These are phyloP conservation scores for Clistopyga incitator DNA, from an alignment of 2,888 invertebrate genomes.

Conservation along the genomic window DNA sequence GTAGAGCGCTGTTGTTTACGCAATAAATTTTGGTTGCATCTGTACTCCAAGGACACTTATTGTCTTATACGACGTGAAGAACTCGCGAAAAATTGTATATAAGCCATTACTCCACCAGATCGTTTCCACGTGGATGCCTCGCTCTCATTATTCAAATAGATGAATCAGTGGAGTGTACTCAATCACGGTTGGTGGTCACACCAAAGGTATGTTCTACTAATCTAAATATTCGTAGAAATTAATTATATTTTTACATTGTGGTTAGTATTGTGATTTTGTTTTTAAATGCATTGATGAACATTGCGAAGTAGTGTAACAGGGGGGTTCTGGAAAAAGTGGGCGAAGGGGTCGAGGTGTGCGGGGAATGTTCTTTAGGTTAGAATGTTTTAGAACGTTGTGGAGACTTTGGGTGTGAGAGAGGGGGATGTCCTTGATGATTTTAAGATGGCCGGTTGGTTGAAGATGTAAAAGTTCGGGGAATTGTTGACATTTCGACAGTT, in stretches of 20 bases:
- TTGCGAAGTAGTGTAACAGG: no score
- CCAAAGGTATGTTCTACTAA: neutral
- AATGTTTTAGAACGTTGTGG: no score
- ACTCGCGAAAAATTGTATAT: neutral
- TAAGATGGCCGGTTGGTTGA: no score
- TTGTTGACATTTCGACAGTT: no score
- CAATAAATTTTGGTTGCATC: neutral
- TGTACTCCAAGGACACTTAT: neutral
- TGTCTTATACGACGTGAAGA: neutral
- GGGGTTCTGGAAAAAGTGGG: no score
- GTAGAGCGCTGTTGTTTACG: neutral
- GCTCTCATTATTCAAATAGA: neutral
- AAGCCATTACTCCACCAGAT: neutral
- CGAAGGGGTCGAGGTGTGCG: no score
- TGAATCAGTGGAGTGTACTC: neutral
- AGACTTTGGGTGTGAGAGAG: no score
- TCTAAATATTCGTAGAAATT: neutral
- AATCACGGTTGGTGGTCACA: neutral
- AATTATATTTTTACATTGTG: neutral
- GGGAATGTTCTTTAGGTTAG: no score
- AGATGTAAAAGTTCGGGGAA: no score
- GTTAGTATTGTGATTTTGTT: neutral
- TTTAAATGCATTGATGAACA: no score
- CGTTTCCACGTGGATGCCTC: neutral
- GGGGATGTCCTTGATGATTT: no score